A percentile compares a stretch with the other conserved stretches of the same genome.
These are phyloP conservation scores for Hylaeus anthracinus DNA, from an alignment of 1,140 invertebrate genomes.

Conservation along the genomic window DNA sequence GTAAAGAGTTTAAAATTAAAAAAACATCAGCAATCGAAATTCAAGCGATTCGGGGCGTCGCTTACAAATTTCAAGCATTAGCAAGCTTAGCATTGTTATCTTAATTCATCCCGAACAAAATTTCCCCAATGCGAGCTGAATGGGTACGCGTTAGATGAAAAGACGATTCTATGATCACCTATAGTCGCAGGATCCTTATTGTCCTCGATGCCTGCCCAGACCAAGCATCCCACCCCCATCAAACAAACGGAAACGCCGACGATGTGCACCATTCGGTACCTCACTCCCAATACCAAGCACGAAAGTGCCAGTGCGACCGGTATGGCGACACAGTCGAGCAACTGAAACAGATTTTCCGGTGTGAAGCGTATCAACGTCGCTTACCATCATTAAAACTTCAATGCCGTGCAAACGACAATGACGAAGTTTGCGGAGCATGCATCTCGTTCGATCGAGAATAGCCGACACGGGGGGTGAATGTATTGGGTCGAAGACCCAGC, in stretches of 20 bases:
- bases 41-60: not conserved
- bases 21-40: not conserved
- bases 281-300: slow-evolving; percentile 86
- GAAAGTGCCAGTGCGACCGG: slow-evolving; percentile 90
- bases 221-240: slow-evolving; percentile 90
- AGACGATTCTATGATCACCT: slow-evolving; percentile 74
- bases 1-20: not conserved
- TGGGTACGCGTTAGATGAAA: no score
- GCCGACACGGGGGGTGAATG: not conserved
- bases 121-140: no score
- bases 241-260: slow-evolving; percentile 90
- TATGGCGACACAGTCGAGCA: slow-evolving; percentile 93
- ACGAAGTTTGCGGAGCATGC: not conserved
- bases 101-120: no score
- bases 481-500: slow-evolving; percentile 33
- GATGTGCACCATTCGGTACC: slow-evolving; percentile 89
- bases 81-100: no score
- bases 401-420: not conserved
- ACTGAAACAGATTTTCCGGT: slow-evolving; percentile 82
- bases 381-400: not conserved
- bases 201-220: slow-evolving; percentile 91
- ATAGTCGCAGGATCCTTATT: slow-evolving; percentile 81
- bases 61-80: no score
- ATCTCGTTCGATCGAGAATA: slow-evolving; percentile 34
- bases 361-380: not conserved